These are phyloP conservation scores for Chaenogobius annularis DNA, from an alignment of 2,113 vertebrate genomes.

Conservation along the genomic window DNA sequence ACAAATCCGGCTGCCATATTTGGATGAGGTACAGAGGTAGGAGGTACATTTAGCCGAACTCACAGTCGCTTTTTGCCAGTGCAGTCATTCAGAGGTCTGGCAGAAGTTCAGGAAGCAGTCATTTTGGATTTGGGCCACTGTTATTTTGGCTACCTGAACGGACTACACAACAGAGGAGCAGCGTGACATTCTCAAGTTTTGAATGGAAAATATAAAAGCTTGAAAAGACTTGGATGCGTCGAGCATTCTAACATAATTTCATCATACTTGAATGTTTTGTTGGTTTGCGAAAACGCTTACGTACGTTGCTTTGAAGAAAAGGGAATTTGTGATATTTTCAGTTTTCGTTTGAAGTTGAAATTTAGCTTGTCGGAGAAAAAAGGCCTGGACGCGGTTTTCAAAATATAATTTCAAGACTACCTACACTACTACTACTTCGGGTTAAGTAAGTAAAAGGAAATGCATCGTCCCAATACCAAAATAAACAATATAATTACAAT, in stretches of 20 bases:
- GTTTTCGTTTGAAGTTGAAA: not conserved
- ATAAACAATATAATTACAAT: no score
- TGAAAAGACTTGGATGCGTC: constrained; percentile 7
- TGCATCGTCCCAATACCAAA: no score
- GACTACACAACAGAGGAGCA: not conserved
- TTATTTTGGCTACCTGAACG: constrained; percentile 23
- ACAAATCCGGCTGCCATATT: constrained; percentile 24
- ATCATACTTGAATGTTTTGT: constrained; percentile 1
- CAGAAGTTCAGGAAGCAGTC: constrained; percentile 24
- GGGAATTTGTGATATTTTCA: not conserved
- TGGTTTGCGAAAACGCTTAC: not conserved
- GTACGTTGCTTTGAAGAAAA: not conserved
- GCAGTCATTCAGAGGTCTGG: constrained; percentile 19
- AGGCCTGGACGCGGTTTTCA: not conserved
- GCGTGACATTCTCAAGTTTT: constrained; percentile 8
- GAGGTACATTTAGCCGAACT: constrained; percentile 31
- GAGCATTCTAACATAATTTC: not conserved
- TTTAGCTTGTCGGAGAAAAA: not conserved
- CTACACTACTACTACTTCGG: no score
- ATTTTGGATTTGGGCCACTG: constrained; percentile 20
- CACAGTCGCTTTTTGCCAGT: constrained; percentile 23
- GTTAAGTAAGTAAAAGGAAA: no score
- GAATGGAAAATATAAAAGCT: not conserved
- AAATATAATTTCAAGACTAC: not conserved
- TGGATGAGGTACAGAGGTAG: constrained; percentile 26